Evolutionary conservation across 1,140 invertebrate species (phyloP).

Genomic region (Danaus melanippus): DNA sequence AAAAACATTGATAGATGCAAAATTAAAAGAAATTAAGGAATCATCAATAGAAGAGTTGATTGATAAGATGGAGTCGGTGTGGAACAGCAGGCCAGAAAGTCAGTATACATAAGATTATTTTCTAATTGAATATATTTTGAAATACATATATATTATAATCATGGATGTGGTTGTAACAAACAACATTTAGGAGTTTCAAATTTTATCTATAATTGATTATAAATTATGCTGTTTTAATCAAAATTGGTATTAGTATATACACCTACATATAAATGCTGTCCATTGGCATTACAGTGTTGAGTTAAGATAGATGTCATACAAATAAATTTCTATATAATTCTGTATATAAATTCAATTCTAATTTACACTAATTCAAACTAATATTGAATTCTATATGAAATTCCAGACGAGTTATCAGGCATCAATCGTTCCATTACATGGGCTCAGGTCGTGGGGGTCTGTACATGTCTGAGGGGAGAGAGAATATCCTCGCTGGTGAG

Average conservation of each 20-base stretch:
- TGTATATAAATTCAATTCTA: no score
- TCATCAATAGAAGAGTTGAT: constrained; percentile 53
- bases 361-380: no score
- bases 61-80: constrained; percentile 47
- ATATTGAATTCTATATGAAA: not conserved
- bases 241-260: no score
- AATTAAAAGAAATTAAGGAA: constrained; percentile 63
- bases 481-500: constrained; percentile 52
- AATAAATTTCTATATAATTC: no score
- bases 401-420: constrained; percentile 34
- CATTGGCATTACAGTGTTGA: no score
- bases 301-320: no score
- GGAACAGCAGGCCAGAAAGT: constrained; percentile 56
- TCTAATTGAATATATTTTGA: no score
- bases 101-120: constrained; percentile 19
- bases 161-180: not conserved
- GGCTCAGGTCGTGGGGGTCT: constrained; percentile 65
- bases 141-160: no score
- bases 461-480: constrained; percentile 70
- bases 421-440: constrained; percentile 49
- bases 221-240: no score
- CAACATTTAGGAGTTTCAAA: no score
- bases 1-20: constrained; percentile 71
- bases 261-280: no score
- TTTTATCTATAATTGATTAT: no score